A percentile compares a stretch with the other conserved stretches of the same genome.
Evolutionary conservation across 2,888 invertebrate genomes (phyloP).

Genomic region (Ochropleura leucogaster): DNA sequence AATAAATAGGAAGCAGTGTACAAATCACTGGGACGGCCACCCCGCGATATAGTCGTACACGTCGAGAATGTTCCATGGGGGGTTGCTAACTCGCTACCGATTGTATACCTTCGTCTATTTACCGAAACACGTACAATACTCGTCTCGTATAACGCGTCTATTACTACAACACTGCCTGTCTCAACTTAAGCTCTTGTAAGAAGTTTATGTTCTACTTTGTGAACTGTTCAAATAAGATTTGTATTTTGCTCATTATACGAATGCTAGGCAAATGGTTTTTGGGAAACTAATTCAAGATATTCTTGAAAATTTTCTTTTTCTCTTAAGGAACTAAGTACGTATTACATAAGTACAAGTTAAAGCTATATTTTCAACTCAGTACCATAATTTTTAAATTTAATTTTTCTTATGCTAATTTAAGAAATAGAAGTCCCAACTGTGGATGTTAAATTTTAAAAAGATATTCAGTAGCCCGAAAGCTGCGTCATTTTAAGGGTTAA

Average conservation of each 20-base stretch:
- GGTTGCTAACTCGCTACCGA: slow-evolving; percentile 61
- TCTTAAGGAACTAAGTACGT: slow-evolving; percentile 4
- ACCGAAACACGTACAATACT: slow-evolving; percentile 54
- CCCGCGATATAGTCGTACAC: slow-evolving; percentile 69
- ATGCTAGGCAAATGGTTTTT: slow-evolving; percentile 19
- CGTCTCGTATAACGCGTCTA: slow-evolving; percentile 55
- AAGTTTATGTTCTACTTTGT: slow-evolving; percentile 35
- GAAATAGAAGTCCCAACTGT: slow-evolving; percentile 57
- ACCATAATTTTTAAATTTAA: slow-evolving; percentile 53
- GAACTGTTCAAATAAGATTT: slow-evolving; percentile 32
- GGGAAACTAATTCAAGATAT: slow-evolving; percentile 1
- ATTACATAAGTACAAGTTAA: slow-evolving; percentile 29
- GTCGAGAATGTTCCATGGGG: slow-evolving; percentile 67
- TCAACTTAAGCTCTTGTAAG: slow-evolving; percentile 43
- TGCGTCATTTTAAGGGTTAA: slow-evolving; percentile 52
- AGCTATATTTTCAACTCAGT: slow-evolving; percentile 22
- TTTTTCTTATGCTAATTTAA: slow-evolving; percentile 62
- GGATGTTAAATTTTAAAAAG: slow-evolving; percentile 56
- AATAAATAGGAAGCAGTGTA: slow-evolving; percentile 87
- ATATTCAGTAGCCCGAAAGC: slow-evolving; percentile 56
- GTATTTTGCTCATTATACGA: slow-evolving; percentile 19
- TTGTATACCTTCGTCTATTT: slow-evolving; percentile 56
- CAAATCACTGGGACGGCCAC: slow-evolving; percentile 81
- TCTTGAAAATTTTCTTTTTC: slow-evolving; percentile 1
- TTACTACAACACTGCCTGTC: slow-evolving; percentile 45